Percentiles rank a stretch among this genome's conserved stretches.
Conservation (phyloP, 2,888 invertebrate species). For the Drosophila incognita region DNA sequence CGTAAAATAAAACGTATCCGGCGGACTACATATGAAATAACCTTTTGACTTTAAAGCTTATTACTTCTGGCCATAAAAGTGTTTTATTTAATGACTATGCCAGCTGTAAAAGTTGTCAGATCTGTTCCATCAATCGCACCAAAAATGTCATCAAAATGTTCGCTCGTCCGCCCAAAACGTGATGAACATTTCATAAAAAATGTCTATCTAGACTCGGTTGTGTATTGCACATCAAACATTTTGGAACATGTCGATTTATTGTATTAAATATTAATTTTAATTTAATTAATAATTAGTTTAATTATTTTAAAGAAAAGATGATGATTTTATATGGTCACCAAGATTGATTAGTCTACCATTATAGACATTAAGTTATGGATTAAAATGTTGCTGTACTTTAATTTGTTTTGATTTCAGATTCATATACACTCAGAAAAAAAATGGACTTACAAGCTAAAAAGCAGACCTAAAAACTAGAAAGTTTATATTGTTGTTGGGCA, state of each 20-base stretch:
- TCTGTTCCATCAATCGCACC: neutral
- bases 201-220: neutral
- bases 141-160: neutral
- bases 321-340: neutral
- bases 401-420: too few species aligned
- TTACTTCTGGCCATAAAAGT: conserved; percentile 7
- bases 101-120: conserved; percentile 5
- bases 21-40: neutral
- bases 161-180: neutral
- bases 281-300: too few species aligned
- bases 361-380: neutral
- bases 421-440: too few species aligned
- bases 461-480: neutral
- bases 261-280: too few species aligned
- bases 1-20: neutral
- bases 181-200: neutral
- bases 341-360: neutral
- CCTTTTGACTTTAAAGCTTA: conserved; percentile 3
- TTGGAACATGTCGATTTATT: neutral
- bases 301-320: neutral
- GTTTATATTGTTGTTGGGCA: too few species aligned
- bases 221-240: neutral
- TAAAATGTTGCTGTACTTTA: too few species aligned
- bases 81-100: conserved; percentile 1
- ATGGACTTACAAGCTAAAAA: neutral